Evolutionary conservation across 1,140 invertebrate genomes (phyloP).

Genomic region (Bathynomus jamesi): DNA sequence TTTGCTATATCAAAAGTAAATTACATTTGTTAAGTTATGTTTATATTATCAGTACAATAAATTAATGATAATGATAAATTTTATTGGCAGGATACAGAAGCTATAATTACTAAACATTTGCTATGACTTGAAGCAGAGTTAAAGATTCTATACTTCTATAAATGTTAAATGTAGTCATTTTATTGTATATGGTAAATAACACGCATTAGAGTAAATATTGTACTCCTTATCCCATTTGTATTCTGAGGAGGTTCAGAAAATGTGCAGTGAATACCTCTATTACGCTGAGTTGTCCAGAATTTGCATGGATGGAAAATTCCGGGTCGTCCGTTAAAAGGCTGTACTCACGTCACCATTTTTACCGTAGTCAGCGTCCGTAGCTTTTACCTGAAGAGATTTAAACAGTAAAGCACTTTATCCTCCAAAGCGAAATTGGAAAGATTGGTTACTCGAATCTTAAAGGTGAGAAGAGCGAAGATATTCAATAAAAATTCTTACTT

Average conservation of each 20-base stretch:
- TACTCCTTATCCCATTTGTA: neutral
- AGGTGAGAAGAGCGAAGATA: too few species aligned
- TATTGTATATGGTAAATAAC: neutral
- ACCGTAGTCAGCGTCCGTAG: slow-evolving; percentile 13
- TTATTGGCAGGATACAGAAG: too few species aligned
- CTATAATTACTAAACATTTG: neutral
- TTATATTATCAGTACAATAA: neutral
- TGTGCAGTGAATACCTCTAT: slow-evolving; percentile 1
- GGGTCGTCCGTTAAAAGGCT: neutral
- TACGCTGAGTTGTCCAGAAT: slow-evolving; percentile 3
- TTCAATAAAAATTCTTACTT: too few species aligned
- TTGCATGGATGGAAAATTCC: slow-evolving; percentile 6
- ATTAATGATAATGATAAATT: too few species aligned
- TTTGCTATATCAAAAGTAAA: neutral
- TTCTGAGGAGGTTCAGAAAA: neutral
- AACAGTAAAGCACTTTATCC: too few species aligned
- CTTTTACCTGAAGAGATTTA: slow-evolving; percentile 17
- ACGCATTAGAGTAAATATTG: neutral
- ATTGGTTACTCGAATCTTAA: too few species aligned
- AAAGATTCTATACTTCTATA: neutral
- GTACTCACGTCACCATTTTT: slow-evolving; percentile 5
- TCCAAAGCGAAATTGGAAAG: too few species aligned
- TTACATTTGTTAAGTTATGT: neutral
- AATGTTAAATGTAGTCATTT: neutral
- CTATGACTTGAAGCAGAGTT: neutral